Evolutionary conservation across 2,797 vertebrate genomes (phyloP).

Genomic region (Taeniopygia guttata): DNA sequence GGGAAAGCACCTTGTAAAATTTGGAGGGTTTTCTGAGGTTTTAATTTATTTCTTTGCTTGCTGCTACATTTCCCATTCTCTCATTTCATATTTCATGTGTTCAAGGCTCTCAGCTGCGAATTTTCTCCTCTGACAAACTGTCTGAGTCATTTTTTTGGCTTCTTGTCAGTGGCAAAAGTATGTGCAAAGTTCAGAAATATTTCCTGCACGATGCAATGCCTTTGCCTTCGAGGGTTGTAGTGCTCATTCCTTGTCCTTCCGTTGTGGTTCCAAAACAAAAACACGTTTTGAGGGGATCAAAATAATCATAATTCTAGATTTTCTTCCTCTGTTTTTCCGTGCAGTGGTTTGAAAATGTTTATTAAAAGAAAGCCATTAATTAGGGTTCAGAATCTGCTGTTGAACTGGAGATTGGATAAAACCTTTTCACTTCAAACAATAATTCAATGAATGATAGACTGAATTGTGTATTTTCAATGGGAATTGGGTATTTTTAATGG

Average conservation of each 20-base stretch:
- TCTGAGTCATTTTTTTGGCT: slow-evolving; percentile 1
- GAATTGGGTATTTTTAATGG: background rate
- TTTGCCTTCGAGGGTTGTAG: background rate
- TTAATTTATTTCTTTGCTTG: background rate
- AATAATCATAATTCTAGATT: background rate
- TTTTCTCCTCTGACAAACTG: background rate
- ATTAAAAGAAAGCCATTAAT: background rate
- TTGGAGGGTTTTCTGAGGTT: background rate
- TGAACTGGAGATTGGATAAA: background rate
- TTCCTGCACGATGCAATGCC: background rate
- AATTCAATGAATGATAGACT: background rate
- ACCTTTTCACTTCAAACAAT: background rate
- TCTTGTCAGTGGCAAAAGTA: background rate
- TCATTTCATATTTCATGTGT: background rate
- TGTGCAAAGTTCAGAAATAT: background rate
- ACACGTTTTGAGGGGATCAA: background rate
- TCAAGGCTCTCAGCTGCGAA: background rate
- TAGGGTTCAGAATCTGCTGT: background rate
- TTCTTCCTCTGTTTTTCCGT: background rate
- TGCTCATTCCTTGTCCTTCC: background rate
- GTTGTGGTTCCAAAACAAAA: background rate
- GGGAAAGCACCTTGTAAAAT: background rate
- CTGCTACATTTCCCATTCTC: background rate
- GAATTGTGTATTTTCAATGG: background rate
- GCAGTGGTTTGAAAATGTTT: background rate